Conservation (phyloP, 2,797 vertebrate genomes). For the Phalloptychus januarius region DNA sequence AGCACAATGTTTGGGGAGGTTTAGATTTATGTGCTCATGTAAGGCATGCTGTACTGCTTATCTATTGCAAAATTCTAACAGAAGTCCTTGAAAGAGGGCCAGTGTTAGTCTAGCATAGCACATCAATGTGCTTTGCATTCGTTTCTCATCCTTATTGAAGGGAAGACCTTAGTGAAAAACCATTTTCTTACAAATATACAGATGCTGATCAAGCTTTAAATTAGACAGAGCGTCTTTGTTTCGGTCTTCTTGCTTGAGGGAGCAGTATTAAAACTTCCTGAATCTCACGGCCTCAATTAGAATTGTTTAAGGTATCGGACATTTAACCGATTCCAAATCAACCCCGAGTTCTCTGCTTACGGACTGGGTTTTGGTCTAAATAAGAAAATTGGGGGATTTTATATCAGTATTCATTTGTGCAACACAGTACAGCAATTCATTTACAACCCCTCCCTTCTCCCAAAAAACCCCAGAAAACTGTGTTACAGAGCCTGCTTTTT, state of each 20-base stretch:
- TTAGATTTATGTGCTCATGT: conserved; percentile 35
- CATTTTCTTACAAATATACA: conserved; percentile 42
- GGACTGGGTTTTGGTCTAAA: conserved; percentile 50
- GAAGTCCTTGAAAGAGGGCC: conserved; percentile 3
- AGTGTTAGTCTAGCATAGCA: conserved; percentile 20
- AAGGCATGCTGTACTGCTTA: background rate
- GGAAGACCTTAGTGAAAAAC: conserved; percentile 18
- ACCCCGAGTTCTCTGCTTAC: conserved; percentile 38
- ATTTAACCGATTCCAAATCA: conserved; percentile 55
- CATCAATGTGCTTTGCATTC: conserved; percentile 13
- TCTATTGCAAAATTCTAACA: conserved; percentile 28
- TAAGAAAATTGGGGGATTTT: conserved; percentile 26
- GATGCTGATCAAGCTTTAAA: conserved; percentile 49
- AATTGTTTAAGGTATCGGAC: conserved; percentile 63
- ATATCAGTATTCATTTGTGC: conserved; percentile 17
- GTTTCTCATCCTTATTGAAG: conserved; percentile 3
- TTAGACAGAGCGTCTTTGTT: conserved; percentile 52
- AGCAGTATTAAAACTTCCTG: conserved; percentile 59
- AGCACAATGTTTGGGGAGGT: conserved; percentile 33
- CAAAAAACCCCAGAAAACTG: background rate
- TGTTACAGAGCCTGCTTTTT: conserved; percentile 59
- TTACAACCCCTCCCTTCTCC: conserved; percentile 7
- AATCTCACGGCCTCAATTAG: conserved; percentile 62
- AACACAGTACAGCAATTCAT: conserved; percentile 14
- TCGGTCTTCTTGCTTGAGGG: conserved; percentile 47